Percentiles rank a stretch among this genome's conserved stretches.
Evolutionary conservation across 2,113 vertebrate species (phyloP).

Genomic region (Apteryx mantelli): DNA sequence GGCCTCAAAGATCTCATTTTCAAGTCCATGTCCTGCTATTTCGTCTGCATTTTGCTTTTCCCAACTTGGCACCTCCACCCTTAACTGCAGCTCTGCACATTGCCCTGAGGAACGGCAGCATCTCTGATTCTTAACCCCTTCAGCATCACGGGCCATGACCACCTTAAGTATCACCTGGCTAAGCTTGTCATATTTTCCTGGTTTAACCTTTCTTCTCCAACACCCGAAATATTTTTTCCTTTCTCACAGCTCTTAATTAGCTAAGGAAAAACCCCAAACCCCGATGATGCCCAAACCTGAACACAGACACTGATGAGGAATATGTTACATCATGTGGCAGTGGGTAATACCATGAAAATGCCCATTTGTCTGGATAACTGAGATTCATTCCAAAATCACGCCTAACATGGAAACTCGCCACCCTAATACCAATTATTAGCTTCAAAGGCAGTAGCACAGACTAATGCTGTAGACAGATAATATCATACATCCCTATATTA

Average conservation of each 20-base stretch:
- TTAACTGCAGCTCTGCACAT: neutral
- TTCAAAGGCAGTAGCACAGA: constrained; percentile 64
- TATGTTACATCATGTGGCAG: constrained; percentile 8
- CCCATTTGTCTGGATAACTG: constrained; percentile 54
- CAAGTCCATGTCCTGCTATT: neutral
- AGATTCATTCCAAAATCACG: constrained; percentile 44
- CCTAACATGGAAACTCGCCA: constrained; percentile 55
- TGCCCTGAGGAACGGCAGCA: neutral
- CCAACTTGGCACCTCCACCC: no score
- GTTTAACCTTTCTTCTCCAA: constrained; percentile 57
- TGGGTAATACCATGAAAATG: constrained; percentile 53
- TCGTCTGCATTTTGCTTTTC: neutral
- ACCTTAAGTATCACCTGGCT: neutral
- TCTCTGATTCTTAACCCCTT: neutral
- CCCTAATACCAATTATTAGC: constrained; percentile 48
- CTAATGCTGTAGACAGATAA: constrained; percentile 55
- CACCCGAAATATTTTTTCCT: constrained; percentile 27
- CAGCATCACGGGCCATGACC: neutral
- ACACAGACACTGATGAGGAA: neutral
- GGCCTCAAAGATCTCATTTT: neutral
- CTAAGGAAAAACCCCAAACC: constrained; percentile 53
- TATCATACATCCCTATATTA: constrained; percentile 65
- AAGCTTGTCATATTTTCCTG: neutral
- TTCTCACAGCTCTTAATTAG: constrained; percentile 61
- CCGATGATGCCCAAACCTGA: constrained; percentile 54